Conservation (phyloP, 2,888 invertebrate species). For the Apocheima hispidaria region DNA sequence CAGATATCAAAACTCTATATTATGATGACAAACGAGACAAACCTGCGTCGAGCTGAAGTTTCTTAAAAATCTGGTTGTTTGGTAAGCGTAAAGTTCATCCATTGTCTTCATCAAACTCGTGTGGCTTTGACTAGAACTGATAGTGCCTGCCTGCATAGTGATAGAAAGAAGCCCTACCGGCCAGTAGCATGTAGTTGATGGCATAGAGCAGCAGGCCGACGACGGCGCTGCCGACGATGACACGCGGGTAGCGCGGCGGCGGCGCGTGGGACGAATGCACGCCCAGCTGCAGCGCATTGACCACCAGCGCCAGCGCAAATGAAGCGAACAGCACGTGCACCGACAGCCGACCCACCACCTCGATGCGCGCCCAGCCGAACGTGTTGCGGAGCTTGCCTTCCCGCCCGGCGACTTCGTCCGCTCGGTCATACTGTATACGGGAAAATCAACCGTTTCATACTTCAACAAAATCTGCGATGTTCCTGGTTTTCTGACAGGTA, state of each 20-base stretch:
- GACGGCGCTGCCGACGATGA: slow-evolving; percentile 91
- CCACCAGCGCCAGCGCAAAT: slow-evolving; percentile 92
- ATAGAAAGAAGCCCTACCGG: slow-evolving; percentile 81
- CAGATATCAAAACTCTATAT: no score
- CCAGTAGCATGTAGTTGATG: slow-evolving; percentile 92
- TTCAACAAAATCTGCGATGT: neutral
- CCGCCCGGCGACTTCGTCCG: slow-evolving; percentile 80
- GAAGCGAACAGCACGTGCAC: slow-evolving; percentile 94
- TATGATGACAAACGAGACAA: no score
- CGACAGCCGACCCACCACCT: slow-evolving; percentile 93
- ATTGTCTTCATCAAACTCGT: neutral
- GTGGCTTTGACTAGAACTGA: neutral
- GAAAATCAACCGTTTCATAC: neutral
- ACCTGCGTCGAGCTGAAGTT: neutral
- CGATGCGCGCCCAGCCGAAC: slow-evolving; percentile 96
- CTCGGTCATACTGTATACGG: slow-evolving; percentile 76
- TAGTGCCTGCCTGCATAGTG: neutral
- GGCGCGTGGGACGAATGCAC: slow-evolving; percentile 87
- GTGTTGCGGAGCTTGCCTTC: slow-evolving; percentile 94
- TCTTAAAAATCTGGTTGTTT: neutral
- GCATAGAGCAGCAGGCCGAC: slow-evolving; percentile 92
- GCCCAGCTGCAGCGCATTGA: slow-evolving; percentile 93
- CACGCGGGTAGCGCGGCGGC: slow-evolving; percentile 87
- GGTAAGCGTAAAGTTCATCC: neutral
- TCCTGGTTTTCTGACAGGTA: neutral